Evolutionary conservation across 2,888 invertebrate species (phyloP), one percentile per base, ranked within the genome.

Genomic region (Tenthredo amoena): DNA sequence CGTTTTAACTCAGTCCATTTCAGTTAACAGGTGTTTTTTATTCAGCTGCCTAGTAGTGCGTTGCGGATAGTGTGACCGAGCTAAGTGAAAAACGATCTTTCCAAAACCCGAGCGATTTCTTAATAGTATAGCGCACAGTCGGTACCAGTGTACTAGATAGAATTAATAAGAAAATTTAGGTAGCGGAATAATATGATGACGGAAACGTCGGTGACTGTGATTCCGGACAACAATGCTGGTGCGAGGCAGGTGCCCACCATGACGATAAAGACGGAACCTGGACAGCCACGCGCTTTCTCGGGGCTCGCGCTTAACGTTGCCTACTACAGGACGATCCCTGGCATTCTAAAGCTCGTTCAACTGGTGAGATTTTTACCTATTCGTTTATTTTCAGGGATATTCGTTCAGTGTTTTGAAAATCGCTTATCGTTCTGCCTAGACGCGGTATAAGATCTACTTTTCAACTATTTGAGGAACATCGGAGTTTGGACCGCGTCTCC

Each of bases 251-350:
- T 90, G 85, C 91, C 93, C 77, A 93, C 93, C 87, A 94, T 47
- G 47, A 47, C 47, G 47, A 47, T 94, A 88, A 94, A 94, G 90
- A 93, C 92, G 76, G 93, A 94, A 91, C 92, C 94, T 87, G 95
- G 95, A 90, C 95, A 95, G 88, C 94, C 95, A 85, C 21, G 62
- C 86, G 91, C 95, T 86, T 92, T 97, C 88, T 95, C 96, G 88
- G 97, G 97, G 96, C 95, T 97, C 91, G 96, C 96, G 94, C 94
- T 97, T 91, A 97, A 98, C 94, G 91, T 96, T 89, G 95, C 96
- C 91, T 98, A 98, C 94, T 98, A 97, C 94, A 96, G 95, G 94
- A 96, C 97, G 74, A 94, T 96, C 91, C 97, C 98, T 85, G 98
- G 98, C 89, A 94, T 97, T 90, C 92, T 98, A 88, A 98, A 98